phyloP scores from a whole-genome alignment of 1,140 invertebrate genomes.

The Achroia grisella region DNA sequence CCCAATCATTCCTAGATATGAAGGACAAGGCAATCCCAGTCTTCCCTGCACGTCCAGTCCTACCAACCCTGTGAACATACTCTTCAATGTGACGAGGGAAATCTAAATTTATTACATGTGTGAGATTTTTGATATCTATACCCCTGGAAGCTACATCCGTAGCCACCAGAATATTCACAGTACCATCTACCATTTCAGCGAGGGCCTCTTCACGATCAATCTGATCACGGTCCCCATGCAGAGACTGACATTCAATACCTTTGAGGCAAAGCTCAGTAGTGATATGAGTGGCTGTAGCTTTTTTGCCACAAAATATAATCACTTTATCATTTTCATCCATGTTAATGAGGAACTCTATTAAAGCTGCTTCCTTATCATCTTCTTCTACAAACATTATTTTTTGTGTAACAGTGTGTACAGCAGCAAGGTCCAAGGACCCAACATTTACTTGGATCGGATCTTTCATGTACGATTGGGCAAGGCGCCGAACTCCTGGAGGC shows the following conservation, averaged over 20 bases:
- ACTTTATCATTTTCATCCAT: slow-evolving; percentile 85
- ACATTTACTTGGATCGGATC: slow-evolving; percentile 93
- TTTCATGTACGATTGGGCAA: slow-evolving; percentile 89
- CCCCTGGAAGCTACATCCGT: slow-evolving; percentile 96
- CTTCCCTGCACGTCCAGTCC: slow-evolving; percentile 90
- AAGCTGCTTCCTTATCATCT: slow-evolving; percentile 73
- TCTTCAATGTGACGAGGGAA: slow-evolving; percentile 94
- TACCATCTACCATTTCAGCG: slow-evolving; percentile 84
- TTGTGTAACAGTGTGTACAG: slow-evolving; percentile 88
- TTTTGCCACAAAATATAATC: slow-evolving; percentile 92
- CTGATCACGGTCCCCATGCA: slow-evolving; percentile 94
- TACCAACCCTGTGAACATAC: slow-evolving; percentile 90
- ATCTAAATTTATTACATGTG: slow-evolving; percentile 89
- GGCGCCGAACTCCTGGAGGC: slow-evolving; percentile 85
- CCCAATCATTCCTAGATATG: slow-evolving; percentile 87
- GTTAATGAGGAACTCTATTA: slow-evolving; percentile 75
- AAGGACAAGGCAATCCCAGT: slow-evolving; percentile 87
- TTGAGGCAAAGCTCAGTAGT: slow-evolving; percentile 83
- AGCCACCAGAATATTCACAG: slow-evolving; percentile 88
- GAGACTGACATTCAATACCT: slow-evolving; percentile 81
- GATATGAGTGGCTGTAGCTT: slow-evolving; percentile 86
- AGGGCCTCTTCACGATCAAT: slow-evolving; percentile 89
- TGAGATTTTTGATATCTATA: slow-evolving; percentile 93
- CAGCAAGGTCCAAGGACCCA: slow-evolving; percentile 88
- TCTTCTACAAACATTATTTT: slow-evolving; percentile 82